phyloP scores from a whole-genome alignment of 2,113 vertebrate species.

The Gymnorhina tibicen region DNA sequence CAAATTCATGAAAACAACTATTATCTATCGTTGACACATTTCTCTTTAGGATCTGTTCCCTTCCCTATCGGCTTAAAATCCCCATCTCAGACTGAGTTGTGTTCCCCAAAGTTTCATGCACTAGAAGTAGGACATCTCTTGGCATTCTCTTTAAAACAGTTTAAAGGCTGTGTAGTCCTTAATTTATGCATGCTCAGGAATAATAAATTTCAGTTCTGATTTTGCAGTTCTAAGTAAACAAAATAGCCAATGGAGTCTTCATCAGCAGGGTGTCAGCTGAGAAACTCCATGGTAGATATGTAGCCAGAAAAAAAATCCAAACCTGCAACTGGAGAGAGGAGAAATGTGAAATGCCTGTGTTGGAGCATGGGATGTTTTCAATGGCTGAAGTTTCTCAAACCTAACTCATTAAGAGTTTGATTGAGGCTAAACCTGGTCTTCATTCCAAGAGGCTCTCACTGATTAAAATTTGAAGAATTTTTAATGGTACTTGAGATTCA shows the following conservation, averaged over 20 bases:
- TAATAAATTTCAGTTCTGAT: neutral
- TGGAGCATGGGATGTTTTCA: neutral
- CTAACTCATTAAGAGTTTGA: neutral
- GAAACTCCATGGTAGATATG: neutral
- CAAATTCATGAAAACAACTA: neutral
- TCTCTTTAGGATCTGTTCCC: neutral
- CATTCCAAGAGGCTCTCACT: neutral
- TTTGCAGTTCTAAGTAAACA: neutral
- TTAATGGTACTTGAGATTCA: neutral
- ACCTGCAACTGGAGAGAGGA: neutral
- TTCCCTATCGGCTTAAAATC: neutral
- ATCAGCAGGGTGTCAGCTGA: neutral
- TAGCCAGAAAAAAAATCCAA: neutral
- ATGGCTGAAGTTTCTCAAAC: neutral
- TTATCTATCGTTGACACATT: neutral
- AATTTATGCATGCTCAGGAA: neutral
- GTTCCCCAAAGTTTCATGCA: neutral
- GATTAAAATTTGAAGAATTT: neutral
- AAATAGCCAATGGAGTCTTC: neutral
- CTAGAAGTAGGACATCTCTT: neutral
- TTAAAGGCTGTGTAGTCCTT: neutral
- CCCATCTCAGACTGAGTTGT: neutral
- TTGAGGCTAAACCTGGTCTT: neutral
- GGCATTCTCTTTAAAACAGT: neutral
- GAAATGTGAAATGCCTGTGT: neutral